Base-by-base conservation (phyloP, 2,888 invertebrate species). In the Metacarcinus magister region DNA sequence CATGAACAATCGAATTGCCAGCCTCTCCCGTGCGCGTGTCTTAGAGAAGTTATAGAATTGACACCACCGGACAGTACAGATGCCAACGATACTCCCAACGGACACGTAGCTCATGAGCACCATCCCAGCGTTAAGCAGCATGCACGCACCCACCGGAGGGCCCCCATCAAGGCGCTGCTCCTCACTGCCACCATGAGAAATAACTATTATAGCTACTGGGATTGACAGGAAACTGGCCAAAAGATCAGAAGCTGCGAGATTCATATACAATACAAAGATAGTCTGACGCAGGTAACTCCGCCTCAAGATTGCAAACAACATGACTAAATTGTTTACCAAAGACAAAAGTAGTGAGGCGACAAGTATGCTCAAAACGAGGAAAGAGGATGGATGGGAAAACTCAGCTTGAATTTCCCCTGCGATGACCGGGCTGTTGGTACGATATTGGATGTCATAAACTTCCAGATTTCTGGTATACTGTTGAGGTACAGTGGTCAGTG, bases 201-300 rank as follows among this genome's bases (percentile, higher is more conserved):
- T 28, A n/a, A 82, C 32, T 28, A 32, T 13, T 16, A 54, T 60
- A 5, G 54, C 43, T 28, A 92, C n/a, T 19, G 93, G 93, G 10
- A 93, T 19, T 39, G 93, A 60, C 54, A 93, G 10, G 32, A 67
- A 4, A 43, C 93, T 93, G 19, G 93, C 93, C 60, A 93, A 54
- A n/a, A 93, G 67, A 32, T 93, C 93, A 60, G 93, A 93, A n/a
- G 93, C 39, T 7, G 93, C 93, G 28, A 93, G 93, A 46, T 67
- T 93, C 39, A 93, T 39, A 54, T 93, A 60, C 43, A 93, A n/a
- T 13, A 93, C 60, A 39, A 93, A 93, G 93, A 43, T 32, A 13
- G 93, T 67, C 67, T 60, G 28, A 39, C 93, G 93, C 93, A 93
- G 32, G 60, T 93, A 93, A 32, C 60, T 60, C 32, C 93, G 60